These are phyloP conservation scores for Lepidocolaptes lacrymiger DNA, from an alignment of 2,797 vertebrate species.

Conservation along the genomic window DNA sequence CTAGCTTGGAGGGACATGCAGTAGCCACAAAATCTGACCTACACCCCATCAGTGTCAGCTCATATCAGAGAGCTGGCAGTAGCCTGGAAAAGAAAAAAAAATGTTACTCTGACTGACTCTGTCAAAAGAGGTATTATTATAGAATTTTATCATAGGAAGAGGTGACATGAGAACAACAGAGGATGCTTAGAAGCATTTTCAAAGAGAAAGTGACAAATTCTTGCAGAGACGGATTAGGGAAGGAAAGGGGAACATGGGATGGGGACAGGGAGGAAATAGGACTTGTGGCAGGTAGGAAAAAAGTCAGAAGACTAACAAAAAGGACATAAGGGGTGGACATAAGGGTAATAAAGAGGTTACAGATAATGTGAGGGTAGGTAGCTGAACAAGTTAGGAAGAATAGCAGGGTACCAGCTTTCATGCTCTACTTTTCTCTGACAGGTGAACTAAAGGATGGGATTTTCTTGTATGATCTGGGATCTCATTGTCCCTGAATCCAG, in stretches of 20 bases:
- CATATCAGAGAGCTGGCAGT: not conserved
- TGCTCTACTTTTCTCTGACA: not conserved
- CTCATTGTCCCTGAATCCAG: not conserved
- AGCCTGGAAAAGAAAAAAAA: not conserved
- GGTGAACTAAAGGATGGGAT: not conserved
- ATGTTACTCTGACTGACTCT: not conserved
- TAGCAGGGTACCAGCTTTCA: not conserved
- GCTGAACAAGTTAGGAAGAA: not conserved
- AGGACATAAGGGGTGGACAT: not conserved
- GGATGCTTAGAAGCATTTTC: not conserved
- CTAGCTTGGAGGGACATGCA: not conserved
- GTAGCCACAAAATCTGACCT: constrained; percentile 15
- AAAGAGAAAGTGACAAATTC: not conserved
- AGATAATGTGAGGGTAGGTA: not conserved
- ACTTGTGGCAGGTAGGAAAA: not conserved
- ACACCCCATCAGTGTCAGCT: not conserved
- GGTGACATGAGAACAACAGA: not conserved
- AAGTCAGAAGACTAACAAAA: not conserved
- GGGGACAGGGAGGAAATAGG: not conserved
- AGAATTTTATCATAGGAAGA: not conserved
- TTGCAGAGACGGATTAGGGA: not conserved
- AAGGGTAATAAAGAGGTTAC: not conserved
- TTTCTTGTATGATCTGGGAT: not conserved
- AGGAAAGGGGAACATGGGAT: not conserved
- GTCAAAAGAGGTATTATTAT: not conserved